phyloP scores from a whole-genome alignment of 2,888 invertebrate genomes.

The Neria commutata region DNA sequence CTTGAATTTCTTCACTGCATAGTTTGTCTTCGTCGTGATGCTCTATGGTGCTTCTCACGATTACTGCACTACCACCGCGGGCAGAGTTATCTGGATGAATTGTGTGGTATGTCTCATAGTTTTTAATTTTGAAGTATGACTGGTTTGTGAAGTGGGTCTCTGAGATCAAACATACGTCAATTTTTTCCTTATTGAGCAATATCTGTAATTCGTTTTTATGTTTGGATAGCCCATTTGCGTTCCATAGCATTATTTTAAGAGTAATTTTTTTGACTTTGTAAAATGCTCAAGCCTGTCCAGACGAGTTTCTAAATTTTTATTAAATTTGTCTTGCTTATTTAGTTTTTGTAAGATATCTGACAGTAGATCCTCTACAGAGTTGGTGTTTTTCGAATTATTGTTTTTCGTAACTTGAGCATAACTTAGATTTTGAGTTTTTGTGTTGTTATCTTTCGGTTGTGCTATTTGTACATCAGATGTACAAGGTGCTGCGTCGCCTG shows the following conservation, averaged over 20 bases:
- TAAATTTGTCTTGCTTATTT: no score
- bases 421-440: no score
- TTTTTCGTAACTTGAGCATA: no score
- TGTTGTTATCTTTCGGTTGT: no score
- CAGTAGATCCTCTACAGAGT: no score
- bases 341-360: no score
- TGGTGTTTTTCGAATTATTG: no score
- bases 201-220: neutral
- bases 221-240: neutral
- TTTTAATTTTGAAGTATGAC: neutral
- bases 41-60: neutral
- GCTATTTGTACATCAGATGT: no score
- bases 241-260: constrained; percentile 1
- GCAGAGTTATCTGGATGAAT: neutral
- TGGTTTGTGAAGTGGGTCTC: constrained; percentile 7
- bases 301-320: no score
- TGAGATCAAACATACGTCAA: neutral
- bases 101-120: neutral
- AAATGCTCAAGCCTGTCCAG: no score
- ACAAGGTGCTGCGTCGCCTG: no score
- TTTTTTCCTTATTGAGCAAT: neutral
- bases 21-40: neutral
- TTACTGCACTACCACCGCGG: neutral
- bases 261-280: neutral
- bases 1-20: neutral